A percentile compares a stretch with the other conserved stretches of the same genome.
Conservation (phyloP, 1,140 invertebrate genomes). For the Macrostomum lignano region DNA sequence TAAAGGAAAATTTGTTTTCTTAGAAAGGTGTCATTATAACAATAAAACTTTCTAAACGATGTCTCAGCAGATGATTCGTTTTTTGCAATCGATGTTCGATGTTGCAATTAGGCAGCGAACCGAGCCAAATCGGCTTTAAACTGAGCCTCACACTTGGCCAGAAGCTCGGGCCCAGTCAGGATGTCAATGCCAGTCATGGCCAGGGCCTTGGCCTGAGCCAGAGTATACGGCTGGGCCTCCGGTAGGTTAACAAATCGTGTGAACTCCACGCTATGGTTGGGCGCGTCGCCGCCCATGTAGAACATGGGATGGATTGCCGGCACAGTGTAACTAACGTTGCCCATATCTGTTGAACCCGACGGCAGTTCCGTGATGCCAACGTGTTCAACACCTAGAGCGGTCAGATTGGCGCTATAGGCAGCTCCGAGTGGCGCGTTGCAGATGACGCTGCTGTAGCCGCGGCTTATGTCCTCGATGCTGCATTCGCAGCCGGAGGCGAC, state of each 20-base stretch:
- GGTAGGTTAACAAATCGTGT: too few species aligned
- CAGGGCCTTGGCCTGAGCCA: conserved; percentile 13
- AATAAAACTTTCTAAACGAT: too few species aligned
- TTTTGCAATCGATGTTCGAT: too few species aligned
- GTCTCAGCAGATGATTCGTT: too few species aligned
- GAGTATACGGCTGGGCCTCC: conserved; percentile 13
- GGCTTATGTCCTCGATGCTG: too few species aligned
- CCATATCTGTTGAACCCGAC: conserved; percentile 16
- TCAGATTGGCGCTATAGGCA: conserved; percentile 4
- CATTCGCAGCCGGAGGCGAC: too few species aligned
- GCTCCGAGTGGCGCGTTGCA: not conserved
- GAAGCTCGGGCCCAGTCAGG: too few species aligned
- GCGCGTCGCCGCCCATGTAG: conserved; percentile 12
- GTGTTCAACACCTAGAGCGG: not conserved
- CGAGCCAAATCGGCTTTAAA: too few species aligned
- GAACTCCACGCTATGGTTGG: conserved; percentile 18
- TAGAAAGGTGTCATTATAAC: too few species aligned
- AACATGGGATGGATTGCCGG: conserved; percentile 22
- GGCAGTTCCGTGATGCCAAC: conserved; percentile 3
- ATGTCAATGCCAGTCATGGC: conserved; percentile 14
- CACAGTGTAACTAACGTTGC: conserved; percentile 21
- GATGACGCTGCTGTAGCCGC: not conserved
- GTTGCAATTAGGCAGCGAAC: too few species aligned
- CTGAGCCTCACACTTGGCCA: too few species aligned
- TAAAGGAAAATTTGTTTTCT: too few species aligned